Evolutionary conservation across 1,140 invertebrate species (phyloP).

Genomic region (Drosophila persimilis): DNA sequence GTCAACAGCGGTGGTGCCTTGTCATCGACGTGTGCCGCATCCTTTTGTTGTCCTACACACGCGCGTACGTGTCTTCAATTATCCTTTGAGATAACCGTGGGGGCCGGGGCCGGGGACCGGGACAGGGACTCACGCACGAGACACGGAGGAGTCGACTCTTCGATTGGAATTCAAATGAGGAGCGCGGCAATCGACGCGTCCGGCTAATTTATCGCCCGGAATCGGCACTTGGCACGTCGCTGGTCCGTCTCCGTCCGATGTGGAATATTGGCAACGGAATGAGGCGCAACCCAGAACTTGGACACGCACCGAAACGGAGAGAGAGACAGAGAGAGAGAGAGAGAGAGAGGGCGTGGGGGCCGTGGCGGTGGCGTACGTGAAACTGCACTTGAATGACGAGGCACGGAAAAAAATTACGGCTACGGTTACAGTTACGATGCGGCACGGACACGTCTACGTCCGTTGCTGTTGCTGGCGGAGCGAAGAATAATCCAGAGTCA

Average conservation of each 20-base stretch:
- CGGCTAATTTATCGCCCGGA: conserved; percentile 62
- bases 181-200: conserved; percentile 52
- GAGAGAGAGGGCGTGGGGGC: conserved; percentile 45
- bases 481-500: conserved; percentile 82
- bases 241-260: conserved; percentile 13
- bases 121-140: conserved; percentile 39
- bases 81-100: conserved; percentile 39
- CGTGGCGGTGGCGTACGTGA: conserved; percentile 68
- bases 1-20: conserved; percentile 31
- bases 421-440: conserved; percentile 22
- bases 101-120: neutral
- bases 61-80: conserved; percentile 75
- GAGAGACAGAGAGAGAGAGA: conserved; percentile 24
- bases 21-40: conserved; percentile 46
- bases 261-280: too few species aligned
- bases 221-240: conserved; percentile 67
- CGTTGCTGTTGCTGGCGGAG: conserved; percentile 82
- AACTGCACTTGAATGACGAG: conserved; percentile 65
- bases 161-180: conserved; percentile 80
- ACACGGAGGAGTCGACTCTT: conserved; percentile 43
- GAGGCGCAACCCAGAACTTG: conserved; percentile 74
- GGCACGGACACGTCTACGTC: conserved; percentile 60
- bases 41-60: conserved; percentile 57
- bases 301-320: conserved; percentile 53
- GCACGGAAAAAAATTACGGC: conserved; percentile 21